These are phyloP conservation scores for Craseonycteris thonglongyai DNA, from an alignment of 2,113 vertebrate species.

Conservation along the genomic window DNA sequence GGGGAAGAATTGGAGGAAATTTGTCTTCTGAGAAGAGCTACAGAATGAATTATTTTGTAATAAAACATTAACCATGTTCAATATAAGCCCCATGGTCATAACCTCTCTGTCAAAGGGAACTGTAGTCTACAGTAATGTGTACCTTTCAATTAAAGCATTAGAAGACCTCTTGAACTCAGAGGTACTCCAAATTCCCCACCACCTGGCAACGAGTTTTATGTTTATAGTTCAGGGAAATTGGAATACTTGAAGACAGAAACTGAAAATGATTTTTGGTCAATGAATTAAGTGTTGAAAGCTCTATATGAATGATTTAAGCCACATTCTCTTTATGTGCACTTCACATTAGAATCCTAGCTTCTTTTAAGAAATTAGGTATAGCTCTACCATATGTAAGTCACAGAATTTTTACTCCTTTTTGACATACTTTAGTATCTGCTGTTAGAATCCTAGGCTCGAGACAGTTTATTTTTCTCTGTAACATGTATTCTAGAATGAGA, in stretches of 20 bases:
- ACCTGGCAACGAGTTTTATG: not conserved
- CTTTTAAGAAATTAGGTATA: not conserved
- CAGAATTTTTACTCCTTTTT: not conserved
- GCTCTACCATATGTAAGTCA: not conserved
- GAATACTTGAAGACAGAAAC: not conserved
- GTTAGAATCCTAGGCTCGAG: not conserved
- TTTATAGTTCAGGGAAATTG: not conserved
- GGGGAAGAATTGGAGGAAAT: not conserved
- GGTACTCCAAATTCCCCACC: not conserved
- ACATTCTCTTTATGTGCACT: not conserved
- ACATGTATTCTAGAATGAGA: not conserved
- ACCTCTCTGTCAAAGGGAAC: not conserved
- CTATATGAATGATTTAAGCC: not conserved
- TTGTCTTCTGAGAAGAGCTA: not conserved
- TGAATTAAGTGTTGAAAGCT: not conserved
- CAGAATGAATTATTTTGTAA: not conserved
- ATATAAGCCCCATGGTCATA: not conserved
- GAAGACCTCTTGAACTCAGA: not conserved
- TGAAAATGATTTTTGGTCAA: not conserved
- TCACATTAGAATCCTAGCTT: not conserved
- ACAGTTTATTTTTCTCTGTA: not conserved
- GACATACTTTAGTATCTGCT: not conserved
- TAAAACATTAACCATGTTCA: not conserved
- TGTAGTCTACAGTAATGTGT: not conserved
- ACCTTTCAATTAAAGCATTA: not conserved